Base-by-base conservation (phyloP, 2,888 invertebrate genomes). In the Phrixothrix hirtus region DNA sequence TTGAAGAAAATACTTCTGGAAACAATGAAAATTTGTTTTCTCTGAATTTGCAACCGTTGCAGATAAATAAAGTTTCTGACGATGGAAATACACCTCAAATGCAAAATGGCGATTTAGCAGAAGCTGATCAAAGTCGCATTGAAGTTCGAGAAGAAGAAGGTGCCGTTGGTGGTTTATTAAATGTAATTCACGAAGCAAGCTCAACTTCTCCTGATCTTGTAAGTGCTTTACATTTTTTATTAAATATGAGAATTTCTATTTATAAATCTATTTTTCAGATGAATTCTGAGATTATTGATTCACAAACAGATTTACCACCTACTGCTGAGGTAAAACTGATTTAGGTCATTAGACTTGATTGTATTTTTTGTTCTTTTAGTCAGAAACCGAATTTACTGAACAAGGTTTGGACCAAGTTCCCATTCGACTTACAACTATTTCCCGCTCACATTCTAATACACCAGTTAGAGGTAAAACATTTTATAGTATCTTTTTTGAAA, bases 81-180 rank as follows among this genome's bases (percentile, higher is more conserved):
- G 69, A 68, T 55, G 72, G 43, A 5, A 49, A 12, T 14, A 46
- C 57, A 10, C 77, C 78, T 12, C 80, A 80, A 60, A 82, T 81
- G 70, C 81, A 83, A 55, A 85, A 90, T 69, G 88, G 85, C 15
- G 90, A 90, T 67, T 75, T 90, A 58, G 89, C 89, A 0, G 90
- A 90, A 74, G 89, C 89, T 6, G 90, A 90, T 76, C 89, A 89
- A 73, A 86, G 86, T 42, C 81, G 86, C 61, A 80, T 77, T 43
- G 71, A 67, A 34, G 63, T 69, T 17, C 71, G 69, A 31, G 71
- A 70, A 12, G 70, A 70, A 27, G 74, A 74, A 49, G 76, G 75
- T 9, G 75, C 75, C 1, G 75, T 75, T n/a, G 75, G 75, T 9
- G 76, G 76, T 0, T 55, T 71, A 29, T 54, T 71, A 45, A 67